Evolutionary conservation across 2,888 invertebrate species (phyloP).

Genomic region (Cheilosia variabilis): DNA sequence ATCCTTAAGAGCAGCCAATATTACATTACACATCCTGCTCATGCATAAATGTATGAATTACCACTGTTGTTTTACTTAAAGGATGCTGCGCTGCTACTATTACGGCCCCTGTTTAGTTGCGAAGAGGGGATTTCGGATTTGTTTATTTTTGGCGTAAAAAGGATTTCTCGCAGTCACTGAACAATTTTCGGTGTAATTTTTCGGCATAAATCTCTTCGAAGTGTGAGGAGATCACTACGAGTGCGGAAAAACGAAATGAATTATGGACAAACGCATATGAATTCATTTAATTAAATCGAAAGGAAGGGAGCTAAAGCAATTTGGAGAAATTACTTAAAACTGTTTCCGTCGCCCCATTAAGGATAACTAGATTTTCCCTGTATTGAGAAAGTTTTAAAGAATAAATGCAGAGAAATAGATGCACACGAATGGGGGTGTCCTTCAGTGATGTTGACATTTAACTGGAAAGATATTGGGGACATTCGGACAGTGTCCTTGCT

Average conservation of each 20-base stretch:
- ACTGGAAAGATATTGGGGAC: neutral
- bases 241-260: conserved; percentile 32
- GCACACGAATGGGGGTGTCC: conserved; percentile 11
- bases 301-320: conserved; percentile 26
- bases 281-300: conserved; percentile 64
- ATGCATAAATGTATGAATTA: conserved; percentile 75
- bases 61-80: conserved; percentile 49
- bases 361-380: conserved; percentile 11
- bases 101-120: neutral
- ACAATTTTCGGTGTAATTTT: conserved; percentile 72
- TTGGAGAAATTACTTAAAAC: conserved; percentile 41
- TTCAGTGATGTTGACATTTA: conserved; percentile 42
- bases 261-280: conserved; percentile 55
- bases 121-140: conserved; percentile 26
- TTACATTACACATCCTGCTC: conserved; percentile 74
- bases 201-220: conserved; percentile 63
- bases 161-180: conserved; percentile 70
- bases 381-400: conserved; percentile 16
- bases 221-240: conserved; percentile 21
- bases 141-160: conserved; percentile 69
- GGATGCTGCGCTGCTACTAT: conserved; percentile 48
- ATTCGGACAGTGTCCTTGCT: conserved; percentile 20
- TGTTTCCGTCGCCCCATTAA: too few species aligned
- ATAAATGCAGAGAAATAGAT: conserved; percentile 19
- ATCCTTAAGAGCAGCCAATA: conserved; percentile 63